Evolutionary conservation across 2,797 vertebrate species (phyloP).

Genomic region (Gallinago nigripennis): DNA sequence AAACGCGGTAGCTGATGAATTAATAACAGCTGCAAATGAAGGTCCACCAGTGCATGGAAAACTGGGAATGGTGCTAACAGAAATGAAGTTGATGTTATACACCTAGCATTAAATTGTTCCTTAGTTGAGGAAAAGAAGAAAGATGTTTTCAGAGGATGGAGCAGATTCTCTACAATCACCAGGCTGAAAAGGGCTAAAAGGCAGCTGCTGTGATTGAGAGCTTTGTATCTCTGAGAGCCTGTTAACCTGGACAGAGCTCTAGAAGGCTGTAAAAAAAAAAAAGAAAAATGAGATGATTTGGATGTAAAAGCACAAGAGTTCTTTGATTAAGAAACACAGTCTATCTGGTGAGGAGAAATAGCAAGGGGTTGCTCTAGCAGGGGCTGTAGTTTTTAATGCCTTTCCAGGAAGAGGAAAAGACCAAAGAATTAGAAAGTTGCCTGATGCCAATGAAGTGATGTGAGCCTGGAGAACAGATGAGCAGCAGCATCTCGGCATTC

Average conservation of each 20-base stretch:
- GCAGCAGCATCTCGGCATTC: neutral
- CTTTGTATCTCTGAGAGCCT: neutral
- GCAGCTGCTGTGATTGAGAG: neutral
- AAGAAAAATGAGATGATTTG: neutral
- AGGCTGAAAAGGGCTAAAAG: neutral
- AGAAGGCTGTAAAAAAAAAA: neutral
- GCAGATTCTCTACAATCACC: neutral
- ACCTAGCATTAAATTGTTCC: neutral
- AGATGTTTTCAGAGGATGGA: neutral
- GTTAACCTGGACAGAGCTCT: neutral
- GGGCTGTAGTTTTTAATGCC: neutral
- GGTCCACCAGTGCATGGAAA: neutral
- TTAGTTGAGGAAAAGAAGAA: neutral
- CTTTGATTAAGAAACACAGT: neutral
- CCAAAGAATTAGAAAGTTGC: neutral
- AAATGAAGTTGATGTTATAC: neutral
- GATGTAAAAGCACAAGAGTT: neutral
- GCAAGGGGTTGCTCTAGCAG: neutral
- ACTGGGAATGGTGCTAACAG: neutral
- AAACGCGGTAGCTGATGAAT: slow-evolving; percentile 20
- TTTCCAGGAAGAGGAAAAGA: neutral
- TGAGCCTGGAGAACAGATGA: neutral
- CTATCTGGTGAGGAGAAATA: neutral
- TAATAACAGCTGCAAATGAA: neutral
- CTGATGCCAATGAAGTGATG: neutral